Evolutionary conservation across 2,888 invertebrate genomes (phyloP).

Genomic region (Callyntrura guangdongensis): DNA sequence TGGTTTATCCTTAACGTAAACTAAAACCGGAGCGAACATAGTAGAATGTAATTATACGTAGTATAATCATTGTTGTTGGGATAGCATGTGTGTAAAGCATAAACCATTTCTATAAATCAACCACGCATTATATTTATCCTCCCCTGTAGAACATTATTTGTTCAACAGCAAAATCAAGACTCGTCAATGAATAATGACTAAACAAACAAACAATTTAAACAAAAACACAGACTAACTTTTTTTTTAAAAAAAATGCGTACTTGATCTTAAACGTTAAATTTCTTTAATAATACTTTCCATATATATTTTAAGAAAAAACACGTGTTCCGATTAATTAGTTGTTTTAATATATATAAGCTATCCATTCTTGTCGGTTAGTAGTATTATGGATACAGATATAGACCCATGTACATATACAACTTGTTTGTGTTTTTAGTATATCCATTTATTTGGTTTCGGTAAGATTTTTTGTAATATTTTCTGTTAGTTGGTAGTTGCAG

Average conservation of each 20-base stretch:
- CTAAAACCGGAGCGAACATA: constrained; percentile 42
- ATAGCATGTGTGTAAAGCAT: constrained; percentile 44
- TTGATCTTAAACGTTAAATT: no score
- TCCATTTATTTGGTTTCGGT: constrained; percentile 34
- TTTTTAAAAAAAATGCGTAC: background rate
- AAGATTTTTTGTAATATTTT: constrained; percentile 3
- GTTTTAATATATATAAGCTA: constrained; percentile 16
- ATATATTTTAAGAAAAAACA: background rate
- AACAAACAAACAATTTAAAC: constrained; percentile 2
- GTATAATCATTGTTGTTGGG: no score
- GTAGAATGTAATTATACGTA: background rate
- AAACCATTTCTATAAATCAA: constrained; percentile 22
- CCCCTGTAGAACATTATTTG: no score
- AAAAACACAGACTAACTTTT: background rate
- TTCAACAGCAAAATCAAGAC: no score
- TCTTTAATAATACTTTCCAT: constrained; percentile 12
- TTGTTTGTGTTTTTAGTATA: constrained; percentile 31
- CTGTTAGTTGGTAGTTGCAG: no score
- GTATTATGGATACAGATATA: constrained; percentile 17
- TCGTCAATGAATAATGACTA: no score
- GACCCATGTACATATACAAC: constrained; percentile 45
- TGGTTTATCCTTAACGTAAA: constrained; percentile 10
- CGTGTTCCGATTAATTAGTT: constrained; percentile 6
- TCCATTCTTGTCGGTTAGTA: background rate
- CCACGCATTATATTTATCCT: background rate